These are phyloP conservation scores for Struthio camelus DNA, from an alignment of 2,113 vertebrate species.

Conservation along the genomic window DNA sequence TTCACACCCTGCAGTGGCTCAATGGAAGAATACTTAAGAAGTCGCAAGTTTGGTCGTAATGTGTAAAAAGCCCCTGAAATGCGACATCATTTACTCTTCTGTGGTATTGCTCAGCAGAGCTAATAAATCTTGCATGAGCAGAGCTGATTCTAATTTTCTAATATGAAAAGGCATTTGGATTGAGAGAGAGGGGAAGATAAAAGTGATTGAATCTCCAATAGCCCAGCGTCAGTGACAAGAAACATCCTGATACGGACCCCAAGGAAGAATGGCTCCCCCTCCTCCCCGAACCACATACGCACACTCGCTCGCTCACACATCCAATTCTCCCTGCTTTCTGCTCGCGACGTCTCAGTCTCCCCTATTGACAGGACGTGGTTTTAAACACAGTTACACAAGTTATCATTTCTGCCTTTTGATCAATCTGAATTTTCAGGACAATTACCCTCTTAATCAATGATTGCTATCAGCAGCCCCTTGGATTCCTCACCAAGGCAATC, in stretches of 20 bases:
- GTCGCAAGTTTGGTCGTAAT: constrained; percentile 76
- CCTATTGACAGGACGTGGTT: constrained; percentile 80
- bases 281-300: constrained; percentile 32
- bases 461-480: constrained; percentile 80
- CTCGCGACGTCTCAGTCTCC: constrained; percentile 73
- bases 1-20: constrained; percentile 41
- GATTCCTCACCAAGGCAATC: constrained; percentile 78
- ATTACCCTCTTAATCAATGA: constrained; percentile 87
- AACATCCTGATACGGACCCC: constrained; percentile 78
- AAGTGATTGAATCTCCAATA: constrained; percentile 86
- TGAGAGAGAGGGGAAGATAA: constrained; percentile 82
- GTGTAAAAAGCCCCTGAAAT: constrained; percentile 80
- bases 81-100: constrained; percentile 83
- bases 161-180: constrained; percentile 86
- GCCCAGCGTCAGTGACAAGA: constrained; percentile 81
- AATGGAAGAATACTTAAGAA: constrained; percentile 64
- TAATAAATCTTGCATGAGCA: constrained; percentile 87
- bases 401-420: constrained; percentile 85
- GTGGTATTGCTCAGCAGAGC: constrained; percentile 81
- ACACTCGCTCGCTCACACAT: constrained; percentile 62
- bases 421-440: constrained; percentile 86
- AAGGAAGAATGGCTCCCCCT: constrained; percentile 74
- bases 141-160: constrained; percentile 86
- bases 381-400: constrained; percentile 84
- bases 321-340: constrained; percentile 75